phyloP scores from a whole-genome alignment of 2,888 invertebrate species.

The Netelia inedita region DNA sequence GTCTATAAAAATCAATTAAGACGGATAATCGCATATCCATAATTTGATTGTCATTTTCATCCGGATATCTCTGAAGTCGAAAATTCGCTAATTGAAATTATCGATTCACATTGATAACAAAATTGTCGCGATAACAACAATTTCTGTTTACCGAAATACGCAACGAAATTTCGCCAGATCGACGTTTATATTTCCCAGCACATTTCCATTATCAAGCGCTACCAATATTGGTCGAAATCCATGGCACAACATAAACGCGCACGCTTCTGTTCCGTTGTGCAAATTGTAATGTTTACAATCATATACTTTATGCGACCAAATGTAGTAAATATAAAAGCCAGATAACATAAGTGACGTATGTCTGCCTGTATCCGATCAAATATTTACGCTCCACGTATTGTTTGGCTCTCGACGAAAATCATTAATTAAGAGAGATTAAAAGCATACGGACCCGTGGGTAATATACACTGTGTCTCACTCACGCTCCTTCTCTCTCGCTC shows the following conservation, averaged over 20 bases:
- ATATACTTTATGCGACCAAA: slow-evolving; percentile 34
- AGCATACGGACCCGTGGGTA: slow-evolving; percentile 60
- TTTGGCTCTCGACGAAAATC: slow-evolving; percentile 63
- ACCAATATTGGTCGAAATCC: slow-evolving; percentile 2
- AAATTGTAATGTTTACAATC: slow-evolving; percentile 16
- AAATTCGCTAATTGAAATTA: too few species aligned
- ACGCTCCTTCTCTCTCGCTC: too few species aligned
- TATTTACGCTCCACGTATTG: slow-evolving; percentile 73
- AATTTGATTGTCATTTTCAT: too few species aligned
- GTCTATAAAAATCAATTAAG: too few species aligned
- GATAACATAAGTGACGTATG: slow-evolving; percentile 37
- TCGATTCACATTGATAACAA: too few species aligned
- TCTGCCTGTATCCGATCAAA: slow-evolving; percentile 73
- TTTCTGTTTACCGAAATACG: background rate
- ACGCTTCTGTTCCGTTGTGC: slow-evolving; percentile 2
- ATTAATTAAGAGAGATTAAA: slow-evolving; percentile 77
- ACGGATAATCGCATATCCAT: too few species aligned
- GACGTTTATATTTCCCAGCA: background rate
- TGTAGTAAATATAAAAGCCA: slow-evolving; percentile 39
- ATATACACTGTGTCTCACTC: background rate
- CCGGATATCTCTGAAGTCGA: too few species aligned
- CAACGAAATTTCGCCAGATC: background rate
- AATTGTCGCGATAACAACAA: background rate
- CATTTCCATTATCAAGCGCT: background rate
- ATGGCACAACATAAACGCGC: slow-evolving; percentile 29